Percentiles rank a stretch among this genome's conserved stretches.
phyloP scores from a whole-genome alignment of 2,113 vertebrate species.

The Calyptommatus sinebrachiatus region DNA sequence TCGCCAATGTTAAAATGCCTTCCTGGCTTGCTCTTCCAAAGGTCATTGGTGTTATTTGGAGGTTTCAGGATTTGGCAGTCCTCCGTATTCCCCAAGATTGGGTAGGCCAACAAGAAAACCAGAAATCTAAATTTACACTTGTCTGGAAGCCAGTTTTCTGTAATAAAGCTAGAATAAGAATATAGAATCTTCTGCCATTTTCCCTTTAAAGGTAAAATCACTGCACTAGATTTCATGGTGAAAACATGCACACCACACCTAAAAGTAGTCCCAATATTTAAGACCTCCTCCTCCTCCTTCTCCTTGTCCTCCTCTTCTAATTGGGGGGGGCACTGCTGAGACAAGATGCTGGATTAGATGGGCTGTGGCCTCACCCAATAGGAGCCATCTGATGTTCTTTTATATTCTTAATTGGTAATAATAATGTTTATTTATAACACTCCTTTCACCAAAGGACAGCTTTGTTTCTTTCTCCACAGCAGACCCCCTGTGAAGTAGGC shows the following conservation, averaged over 20 bases:
- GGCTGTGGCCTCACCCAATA: too few relatives aligned
- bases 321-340: too few relatives aligned
- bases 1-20: conserved; percentile 55
- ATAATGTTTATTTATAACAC: too few relatives aligned
- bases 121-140: neutral
- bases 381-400: too few relatives aligned
- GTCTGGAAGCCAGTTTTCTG: neutral
- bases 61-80: conserved; percentile 37
- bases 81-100: conserved; percentile 38
- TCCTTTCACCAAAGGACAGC: too few relatives aligned
- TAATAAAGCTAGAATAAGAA: neutral
- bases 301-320: too few relatives aligned
- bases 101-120: conserved; percentile 34
- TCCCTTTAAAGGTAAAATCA: neutral
- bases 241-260: neutral
- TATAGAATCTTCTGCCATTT: neutral
- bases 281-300: too few relatives aligned
- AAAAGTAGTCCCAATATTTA: neutral
- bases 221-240: neutral
- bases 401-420: too few relatives aligned
- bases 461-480: too few relatives aligned
- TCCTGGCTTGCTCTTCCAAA: conserved; percentile 36
- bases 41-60: conserved; percentile 56
- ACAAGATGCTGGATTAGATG: too few relatives aligned
- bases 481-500: too few relatives aligned